Evolutionary conservation across 2,113 vertebrate genomes (phyloP).

Genomic region (Engystomops pustulosus): DNA sequence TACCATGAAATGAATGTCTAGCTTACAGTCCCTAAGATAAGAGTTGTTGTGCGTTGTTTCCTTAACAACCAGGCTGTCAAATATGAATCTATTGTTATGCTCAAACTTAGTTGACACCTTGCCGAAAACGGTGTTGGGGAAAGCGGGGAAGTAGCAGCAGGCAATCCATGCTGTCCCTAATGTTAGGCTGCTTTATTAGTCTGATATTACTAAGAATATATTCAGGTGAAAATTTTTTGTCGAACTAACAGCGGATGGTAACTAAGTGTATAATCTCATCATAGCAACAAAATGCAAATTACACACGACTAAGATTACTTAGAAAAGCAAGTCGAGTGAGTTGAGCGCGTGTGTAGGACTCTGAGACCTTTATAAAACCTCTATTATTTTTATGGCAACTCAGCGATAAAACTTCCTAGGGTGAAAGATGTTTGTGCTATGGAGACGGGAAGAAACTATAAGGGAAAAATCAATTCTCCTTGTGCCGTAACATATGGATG

Average conservation of each 20-base stretch:
- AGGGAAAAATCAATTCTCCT: neutral
- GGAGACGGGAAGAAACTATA: slow-evolving; percentile 5
- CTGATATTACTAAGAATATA: neutral
- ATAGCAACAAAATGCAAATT: slow-evolving; percentile 25
- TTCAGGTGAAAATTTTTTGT: neutral
- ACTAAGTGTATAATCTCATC: neutral
- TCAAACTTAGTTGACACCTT: neutral
- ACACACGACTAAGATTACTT: neutral
- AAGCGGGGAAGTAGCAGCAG: neutral
- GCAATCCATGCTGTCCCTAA: neutral
- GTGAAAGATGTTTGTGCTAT: neutral
- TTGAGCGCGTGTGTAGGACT: neutral
- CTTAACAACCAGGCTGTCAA: neutral
- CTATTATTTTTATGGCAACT: slow-evolving; percentile 1
- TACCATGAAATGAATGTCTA: too few species aligned
- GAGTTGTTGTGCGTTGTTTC: neutral
- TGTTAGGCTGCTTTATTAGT: neutral
- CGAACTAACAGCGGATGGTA: neutral
- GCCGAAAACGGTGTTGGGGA: neutral
- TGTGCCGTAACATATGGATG: neutral
- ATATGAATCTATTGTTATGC: neutral
- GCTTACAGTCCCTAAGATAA: neutral
- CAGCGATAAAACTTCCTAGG: neutral
- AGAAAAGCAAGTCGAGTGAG: neutral
- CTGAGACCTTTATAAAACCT: slow-evolving; percentile 2